Evolutionary conservation across 2,113 vertebrate genomes (phyloP), one percentile per base, ranked within the genome.

Genomic region (Oncorhynchus nerka): DNA sequence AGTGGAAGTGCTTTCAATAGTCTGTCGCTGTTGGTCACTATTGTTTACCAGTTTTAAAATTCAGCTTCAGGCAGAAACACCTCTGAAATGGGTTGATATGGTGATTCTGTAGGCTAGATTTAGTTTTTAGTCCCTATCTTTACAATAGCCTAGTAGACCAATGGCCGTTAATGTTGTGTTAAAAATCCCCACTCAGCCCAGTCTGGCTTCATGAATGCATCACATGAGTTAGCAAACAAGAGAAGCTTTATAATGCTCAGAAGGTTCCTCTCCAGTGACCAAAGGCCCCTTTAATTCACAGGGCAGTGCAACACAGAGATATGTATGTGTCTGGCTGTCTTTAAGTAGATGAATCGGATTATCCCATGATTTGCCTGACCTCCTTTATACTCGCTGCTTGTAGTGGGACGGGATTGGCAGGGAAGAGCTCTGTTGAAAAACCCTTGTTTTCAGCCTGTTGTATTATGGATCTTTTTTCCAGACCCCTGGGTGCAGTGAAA

Each of bases 351-450:
- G 89, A 91, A 85, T 87, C 84, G 76, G 84, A 92, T 91, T 90
- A 91, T 93, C 92, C 82, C 84, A 86, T 91, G 89, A 90, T 85
- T 86, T 64, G 83, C 83, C 81, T 91, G 89, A 92, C 86, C 88
- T 91, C 86, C 81, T 86, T 84, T 75, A 81, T 80, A 84, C 78
- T 82, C 81, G 73, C 75, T 81, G 78, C 80, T 80, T 71, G 80
- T 79, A 71, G 72, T 73, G 82, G 70, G 78, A 67, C 55, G 39
- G 11, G 64, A 89, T 93, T 92, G 90, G 90, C 80, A 64, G 75
- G 84, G 78, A 73, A 77, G 13, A 30, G 67, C 67, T 4, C 5
- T 68, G 34, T 51, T 22, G 55, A 59, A 73, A 1, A 16, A 22
- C 75, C 16, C 4, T 55, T 55, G 51, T 55, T 4, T 55, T 55